A percentile compares a stretch with the other conserved stretches of the same genome.
phyloP scores from a whole-genome alignment of 2,797 vertebrate species.

The Pseudomugil gertrudae region DNA sequence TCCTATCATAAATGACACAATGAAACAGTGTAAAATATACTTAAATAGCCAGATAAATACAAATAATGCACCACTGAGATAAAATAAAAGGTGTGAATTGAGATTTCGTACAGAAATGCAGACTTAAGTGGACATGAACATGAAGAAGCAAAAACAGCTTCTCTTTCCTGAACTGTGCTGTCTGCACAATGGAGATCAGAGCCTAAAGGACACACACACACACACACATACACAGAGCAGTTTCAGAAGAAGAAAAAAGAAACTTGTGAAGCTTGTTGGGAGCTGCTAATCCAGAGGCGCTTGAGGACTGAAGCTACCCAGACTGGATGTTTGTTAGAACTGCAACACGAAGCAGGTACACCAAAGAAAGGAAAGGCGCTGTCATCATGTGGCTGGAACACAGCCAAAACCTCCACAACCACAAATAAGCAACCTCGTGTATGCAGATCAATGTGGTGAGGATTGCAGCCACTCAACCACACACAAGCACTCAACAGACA shows the following conservation, averaged over 20 bases:
- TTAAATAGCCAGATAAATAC: background rate
- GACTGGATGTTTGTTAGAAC: background rate
- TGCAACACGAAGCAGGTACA: background rate
- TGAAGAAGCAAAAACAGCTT: background rate
- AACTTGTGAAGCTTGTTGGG: background rate
- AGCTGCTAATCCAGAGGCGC: too few species aligned
- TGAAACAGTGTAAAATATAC: background rate
- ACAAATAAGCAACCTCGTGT: background rate
- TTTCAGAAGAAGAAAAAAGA: background rate
- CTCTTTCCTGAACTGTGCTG: background rate
- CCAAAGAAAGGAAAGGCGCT: background rate
- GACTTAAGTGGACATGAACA: background rate
- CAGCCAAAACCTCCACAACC: background rate
- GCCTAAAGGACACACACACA: background rate
- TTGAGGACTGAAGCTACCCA: background rate
- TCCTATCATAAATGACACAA: conserved; percentile 17
- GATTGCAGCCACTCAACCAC: background rate
- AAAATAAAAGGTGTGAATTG: background rate
- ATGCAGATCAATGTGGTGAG: background rate
- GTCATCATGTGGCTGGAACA: background rate
- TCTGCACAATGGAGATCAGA: background rate
- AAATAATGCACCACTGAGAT: background rate
- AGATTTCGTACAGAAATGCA: background rate
- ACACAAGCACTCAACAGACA: too few species aligned
- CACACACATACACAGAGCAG: too few species aligned